phyloP scores from a whole-genome alignment of 2,113 vertebrate genomes.

The Hemichromis elongatus region DNA sequence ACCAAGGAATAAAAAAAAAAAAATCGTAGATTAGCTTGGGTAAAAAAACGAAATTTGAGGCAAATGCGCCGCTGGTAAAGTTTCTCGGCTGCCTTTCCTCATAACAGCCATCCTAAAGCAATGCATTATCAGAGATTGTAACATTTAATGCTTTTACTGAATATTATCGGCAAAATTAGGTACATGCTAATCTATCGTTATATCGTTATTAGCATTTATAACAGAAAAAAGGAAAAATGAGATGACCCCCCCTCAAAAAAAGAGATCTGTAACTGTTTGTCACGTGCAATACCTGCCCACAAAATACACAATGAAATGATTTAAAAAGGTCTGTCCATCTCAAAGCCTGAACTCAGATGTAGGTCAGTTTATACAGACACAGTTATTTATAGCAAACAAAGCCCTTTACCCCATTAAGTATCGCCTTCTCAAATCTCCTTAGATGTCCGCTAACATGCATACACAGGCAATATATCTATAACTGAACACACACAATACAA shows the following conservation, averaged over 20 bases:
- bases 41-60: too few relatives aligned
- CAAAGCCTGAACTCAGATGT: constrained; percentile 45
- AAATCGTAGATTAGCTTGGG: too few relatives aligned
- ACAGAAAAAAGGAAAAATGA: neutral
- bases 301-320: neutral
- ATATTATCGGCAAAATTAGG: neutral
- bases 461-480: fast-evolving
- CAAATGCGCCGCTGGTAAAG: too few relatives aligned
- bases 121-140: too few relatives aligned
- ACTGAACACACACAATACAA: neutral
- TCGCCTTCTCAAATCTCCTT: constrained; percentile 41
- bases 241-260: neutral
- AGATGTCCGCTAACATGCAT: too few relatives aligned
- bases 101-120: too few relatives aligned
- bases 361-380: constrained; percentile 50
- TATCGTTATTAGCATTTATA: neutral
- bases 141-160: too few relatives aligned
- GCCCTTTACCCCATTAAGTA: constrained; percentile 53
- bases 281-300: neutral
- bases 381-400: constrained; percentile 72
- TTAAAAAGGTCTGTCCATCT: constrained; percentile 11
- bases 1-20: too few relatives aligned
- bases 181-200: neutral
- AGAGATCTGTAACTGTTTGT: neutral
- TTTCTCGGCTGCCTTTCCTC: too few relatives aligned